Base-by-base conservation (phyloP, 2,888 invertebrate species). In the Cerceris ruficornis region DNA sequence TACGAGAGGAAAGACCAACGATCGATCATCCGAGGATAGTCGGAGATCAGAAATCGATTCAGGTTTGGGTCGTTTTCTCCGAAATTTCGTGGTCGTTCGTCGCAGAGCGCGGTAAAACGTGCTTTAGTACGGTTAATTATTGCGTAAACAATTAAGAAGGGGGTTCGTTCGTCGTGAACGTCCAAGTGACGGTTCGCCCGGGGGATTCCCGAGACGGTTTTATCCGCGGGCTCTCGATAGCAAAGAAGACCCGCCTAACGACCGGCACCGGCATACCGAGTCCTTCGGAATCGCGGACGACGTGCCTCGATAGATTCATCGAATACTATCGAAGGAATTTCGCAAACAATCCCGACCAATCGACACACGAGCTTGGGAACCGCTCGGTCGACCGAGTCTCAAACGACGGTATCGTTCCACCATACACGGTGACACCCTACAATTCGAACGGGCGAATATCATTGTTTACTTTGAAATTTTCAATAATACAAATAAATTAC, bases 261-360 rank as follows among this genome's bases (percentile, higher is more conserved):
- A 91, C 89, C 90, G 86, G 86, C 86, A 87, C 77, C 87, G 87
- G 84, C 84, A 87, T 83, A 87, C 85, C 87, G 86, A 79, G 84
- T 81, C 80, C 76, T 75, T 83, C 73, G 79, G 87, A 85, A 82
- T 85, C 88, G 87, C 82, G 81, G 83, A 80, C 90, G 91, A 91
- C 91, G 89, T 91, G 91, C 91, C 91, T 91, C 92, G 89, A 92
- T 92, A 92, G 92, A 92, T 92, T 92, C 92, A 92, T 92, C 92
- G 92, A 92, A 92, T 92, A 91, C 92, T 92, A 92, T 92, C 90
- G 92, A 91, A 91, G 86, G 92, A 91, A 92, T 92, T 91, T 90
- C 89, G 84, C 90, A 87, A 92, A 91, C 90, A 90, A 91, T 91
- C 84, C 88, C 86, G 88, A 87, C 91, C 91, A 90, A 92, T 91